These are phyloP conservation scores for Caenorhabditis sp. DNA, from an alignment of 2,888 invertebrate genomes.

Conservation along the genomic window DNA sequence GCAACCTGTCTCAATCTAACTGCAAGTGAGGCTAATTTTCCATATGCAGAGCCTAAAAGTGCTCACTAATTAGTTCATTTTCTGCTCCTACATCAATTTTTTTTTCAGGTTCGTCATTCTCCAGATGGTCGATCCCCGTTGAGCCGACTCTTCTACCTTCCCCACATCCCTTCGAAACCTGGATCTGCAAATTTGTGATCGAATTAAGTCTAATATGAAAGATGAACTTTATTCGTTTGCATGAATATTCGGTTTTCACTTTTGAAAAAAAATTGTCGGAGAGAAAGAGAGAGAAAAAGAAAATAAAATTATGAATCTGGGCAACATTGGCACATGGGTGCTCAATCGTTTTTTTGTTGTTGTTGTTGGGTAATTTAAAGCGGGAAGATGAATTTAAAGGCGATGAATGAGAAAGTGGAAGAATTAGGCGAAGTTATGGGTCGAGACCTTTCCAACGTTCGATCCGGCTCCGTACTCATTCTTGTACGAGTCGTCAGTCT, in stretches of 20 bases:
- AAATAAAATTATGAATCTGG: neutral
- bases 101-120: constrained; percentile 61
- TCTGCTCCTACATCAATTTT: neutral
- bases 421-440: constrained; percentile 51
- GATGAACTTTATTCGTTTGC: constrained; percentile 10
- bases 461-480: constrained; percentile 64
- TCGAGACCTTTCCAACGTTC: constrained; percentile 63
- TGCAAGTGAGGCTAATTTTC: constrained; percentile 7
- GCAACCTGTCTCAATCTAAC: neutral
- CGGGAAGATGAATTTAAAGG: constrained; percentile 4
- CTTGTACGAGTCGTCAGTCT: constrained; percentile 63
- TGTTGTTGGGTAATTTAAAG: constrained; percentile 11
- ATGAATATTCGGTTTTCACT: neutral
- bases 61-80: neutral
- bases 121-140: constrained; percentile 59
- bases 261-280: too few relatives aligned
- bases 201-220: neutral
- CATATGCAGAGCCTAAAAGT: neutral
- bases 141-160: constrained; percentile 61
- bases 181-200: too few relatives aligned
- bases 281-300: neutral
- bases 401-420: neutral
- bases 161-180: constrained; percentile 37
- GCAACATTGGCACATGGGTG: too few relatives aligned
- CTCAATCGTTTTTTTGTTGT: neutral